Evolutionary conservation across 2,888 invertebrate genomes (phyloP).

Genomic region (Drosophila subsilvestris): DNA sequence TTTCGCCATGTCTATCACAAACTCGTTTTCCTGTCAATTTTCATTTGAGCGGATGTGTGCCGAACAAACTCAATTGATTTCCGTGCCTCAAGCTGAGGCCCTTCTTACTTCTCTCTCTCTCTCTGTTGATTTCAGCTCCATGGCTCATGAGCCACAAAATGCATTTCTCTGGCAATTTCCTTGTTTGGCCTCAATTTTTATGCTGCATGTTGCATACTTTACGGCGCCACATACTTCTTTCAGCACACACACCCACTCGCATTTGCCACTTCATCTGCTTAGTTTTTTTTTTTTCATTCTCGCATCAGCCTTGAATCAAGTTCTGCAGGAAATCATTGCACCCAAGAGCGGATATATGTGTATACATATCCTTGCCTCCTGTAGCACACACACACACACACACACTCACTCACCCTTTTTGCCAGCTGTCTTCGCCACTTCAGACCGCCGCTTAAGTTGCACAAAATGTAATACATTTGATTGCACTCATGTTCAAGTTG

Average conservation of each 20-base stretch:
- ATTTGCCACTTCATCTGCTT: slow-evolving; percentile 59
- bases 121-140: slow-evolving; percentile 37
- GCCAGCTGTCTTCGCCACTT: slow-evolving; percentile 71
- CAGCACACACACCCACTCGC: neutral
- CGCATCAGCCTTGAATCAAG: slow-evolving; percentile 59
- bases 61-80: slow-evolving; percentile 75
- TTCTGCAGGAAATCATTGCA: slow-evolving; percentile 74
- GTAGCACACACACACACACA: neutral
- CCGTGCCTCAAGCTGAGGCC: slow-evolving; percentile 42
- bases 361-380: slow-evolving; percentile 30
- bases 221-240: slow-evolving; percentile 31
- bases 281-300: slow-evolving; percentile 47
- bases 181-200: slow-evolving; percentile 64
- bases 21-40: slow-evolving; percentile 57
- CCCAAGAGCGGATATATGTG: slow-evolving; percentile 67
- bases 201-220: slow-evolving; percentile 59
- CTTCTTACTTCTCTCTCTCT: neutral
- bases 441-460: slow-evolving; percentile 70
- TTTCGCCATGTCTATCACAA: slow-evolving; percentile 2
- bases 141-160: slow-evolving; percentile 71
- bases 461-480: slow-evolving; percentile 79
- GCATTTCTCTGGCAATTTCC: slow-evolving; percentile 73
- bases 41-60: slow-evolving; percentile 71
- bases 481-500: slow-evolving; percentile 78
- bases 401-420: neutral